These are phyloP conservation scores for Dufourea novaeangliae DNA, from an alignment of 1,140 invertebrate species.

Conservation along the genomic window DNA sequence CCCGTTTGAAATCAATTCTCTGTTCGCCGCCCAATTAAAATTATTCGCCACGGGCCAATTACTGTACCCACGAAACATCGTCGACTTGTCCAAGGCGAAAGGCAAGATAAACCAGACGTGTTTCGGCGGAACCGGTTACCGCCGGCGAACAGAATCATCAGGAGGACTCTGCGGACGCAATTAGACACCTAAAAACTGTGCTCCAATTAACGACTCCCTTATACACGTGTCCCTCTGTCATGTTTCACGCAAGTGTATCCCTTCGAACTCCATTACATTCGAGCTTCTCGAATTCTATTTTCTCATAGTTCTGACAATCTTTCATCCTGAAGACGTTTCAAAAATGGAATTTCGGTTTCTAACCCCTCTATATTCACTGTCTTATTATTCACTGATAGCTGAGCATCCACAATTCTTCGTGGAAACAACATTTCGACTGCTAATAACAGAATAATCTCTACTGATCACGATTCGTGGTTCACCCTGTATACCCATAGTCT, in stretches of 20 bases:
- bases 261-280: neutral
- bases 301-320: too few species aligned
- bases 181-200: conserved; percentile 42
- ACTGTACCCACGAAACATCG: conserved; percentile 12
- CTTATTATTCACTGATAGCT: too few species aligned
- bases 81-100: conserved; percentile 9
- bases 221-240: conserved; percentile 9
- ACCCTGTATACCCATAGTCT: too few species aligned
- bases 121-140: conserved; percentile 34
- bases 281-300: neutral
- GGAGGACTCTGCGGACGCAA: conserved; percentile 29
- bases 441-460: too few species aligned
- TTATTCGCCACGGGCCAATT: conserved; percentile 30
- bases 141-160: conserved; percentile 12
- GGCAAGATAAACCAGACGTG: conserved; percentile 26
- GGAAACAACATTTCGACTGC: too few species aligned
- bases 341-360: too few species aligned
- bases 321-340: too few species aligned
- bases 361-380: too few species aligned
- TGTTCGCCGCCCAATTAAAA: conserved; percentile 38
- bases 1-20: conserved; percentile 30
- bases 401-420: too few species aligned
- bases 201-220: conserved; percentile 49
- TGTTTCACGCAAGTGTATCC: conserved; percentile 37
- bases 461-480: too few species aligned